Base-by-base conservation (phyloP, 2,113 vertebrate genomes). In the Ammodramus savannarum region DNA sequence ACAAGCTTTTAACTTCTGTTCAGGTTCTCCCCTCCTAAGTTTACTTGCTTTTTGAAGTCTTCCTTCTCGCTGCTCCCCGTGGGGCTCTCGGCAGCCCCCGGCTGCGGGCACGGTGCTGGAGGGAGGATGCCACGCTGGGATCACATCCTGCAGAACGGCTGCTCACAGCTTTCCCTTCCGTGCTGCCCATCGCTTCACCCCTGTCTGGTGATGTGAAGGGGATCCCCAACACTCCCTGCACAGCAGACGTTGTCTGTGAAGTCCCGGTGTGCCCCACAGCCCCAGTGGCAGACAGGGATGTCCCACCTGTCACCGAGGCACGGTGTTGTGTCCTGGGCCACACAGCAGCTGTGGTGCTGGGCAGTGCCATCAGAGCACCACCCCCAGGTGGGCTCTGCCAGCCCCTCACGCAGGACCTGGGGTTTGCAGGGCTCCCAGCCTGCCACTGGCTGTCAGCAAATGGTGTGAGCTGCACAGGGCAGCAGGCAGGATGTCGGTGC, bases 241-340 rank as follows among this genome's bases (percentile, higher is more conserved):
- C 21, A 23, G 67, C 7, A 2, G 68, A 17, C 0, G 0, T 8
- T 41, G 6, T 32, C 83, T 61, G 39, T 0, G 0, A 52, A 44
- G 44, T 66, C 58, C 58, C 44, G 39, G 5, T 29, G 76, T 84
- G 75, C 59, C 41, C 66, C 21, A 4, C 1, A 3, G 62, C 66
- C 66, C 34, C 0, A 0, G 36, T 29, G 75, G 23, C 48, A 65
- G 66, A 16, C 1, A 4, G 61, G 49, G 46, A 49, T 1, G 1
- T 69, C 51, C 85, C 9, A 0, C 18, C 34, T 8, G 4, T 46
- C 2, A 6, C 74, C 0, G 0, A 52, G 68, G 38, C 3, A 2
- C 0, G 1, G n/a, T 59, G 34, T 27, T 43, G 54, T 26, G 46
- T 13, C 34, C 49, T 4, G 34, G 46, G 73, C 5, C 2, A 0